phyloP scores from a whole-genome alignment of 1,140 invertebrate genomes.

The Aphaenogaster ashmeadi region DNA sequence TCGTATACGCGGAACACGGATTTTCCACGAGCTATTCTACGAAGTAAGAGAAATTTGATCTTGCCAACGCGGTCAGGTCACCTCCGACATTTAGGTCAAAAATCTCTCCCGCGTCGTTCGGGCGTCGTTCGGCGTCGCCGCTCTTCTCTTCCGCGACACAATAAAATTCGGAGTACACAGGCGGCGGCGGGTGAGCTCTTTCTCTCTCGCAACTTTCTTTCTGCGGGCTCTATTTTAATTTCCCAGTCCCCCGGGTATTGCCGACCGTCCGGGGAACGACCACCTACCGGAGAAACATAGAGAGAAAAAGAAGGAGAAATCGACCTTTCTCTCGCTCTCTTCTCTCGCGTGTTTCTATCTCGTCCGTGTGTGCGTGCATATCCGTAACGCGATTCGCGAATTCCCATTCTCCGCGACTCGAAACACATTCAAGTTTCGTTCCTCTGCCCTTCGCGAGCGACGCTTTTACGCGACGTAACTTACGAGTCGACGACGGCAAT shows the following conservation, averaged over 20 bases:
- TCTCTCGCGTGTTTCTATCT: conserved; percentile 22
- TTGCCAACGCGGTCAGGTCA: conserved; percentile 54
- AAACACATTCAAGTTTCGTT: conserved; percentile 67
- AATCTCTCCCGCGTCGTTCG: conserved; percentile 83
- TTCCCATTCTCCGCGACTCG: neutral
- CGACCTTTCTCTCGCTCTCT: neutral
- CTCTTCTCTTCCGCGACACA: conserved; percentile 75
- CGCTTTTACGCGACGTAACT: conserved; percentile 79
- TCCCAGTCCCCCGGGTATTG: conserved; percentile 72
- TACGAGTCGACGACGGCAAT: conserved; percentile 72
- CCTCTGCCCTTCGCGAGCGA: conserved; percentile 67
- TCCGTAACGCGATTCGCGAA: neutral
- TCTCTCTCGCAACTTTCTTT: conserved; percentile 76
- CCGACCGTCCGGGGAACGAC: conserved; percentile 75
- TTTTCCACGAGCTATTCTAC: conserved; percentile 49
- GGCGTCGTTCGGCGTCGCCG: conserved; percentile 52
- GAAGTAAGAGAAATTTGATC: conserved; percentile 54
- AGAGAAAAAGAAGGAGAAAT: conserved; percentile 8
- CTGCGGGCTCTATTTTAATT: conserved; percentile 80
- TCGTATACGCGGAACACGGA: conserved; percentile 5
- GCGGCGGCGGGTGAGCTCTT: conserved; percentile 65
- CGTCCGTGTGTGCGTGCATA: conserved; percentile 15
- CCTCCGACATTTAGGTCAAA: conserved; percentile 83
- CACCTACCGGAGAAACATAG: conserved; percentile 58
- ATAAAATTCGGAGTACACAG: conserved; percentile 75